Percentiles rank a stretch among this genome's conserved stretches.
Evolutionary conservation across 2,888 invertebrate species (phyloP).

Genomic region (Blastobasis adustella): DNA sequence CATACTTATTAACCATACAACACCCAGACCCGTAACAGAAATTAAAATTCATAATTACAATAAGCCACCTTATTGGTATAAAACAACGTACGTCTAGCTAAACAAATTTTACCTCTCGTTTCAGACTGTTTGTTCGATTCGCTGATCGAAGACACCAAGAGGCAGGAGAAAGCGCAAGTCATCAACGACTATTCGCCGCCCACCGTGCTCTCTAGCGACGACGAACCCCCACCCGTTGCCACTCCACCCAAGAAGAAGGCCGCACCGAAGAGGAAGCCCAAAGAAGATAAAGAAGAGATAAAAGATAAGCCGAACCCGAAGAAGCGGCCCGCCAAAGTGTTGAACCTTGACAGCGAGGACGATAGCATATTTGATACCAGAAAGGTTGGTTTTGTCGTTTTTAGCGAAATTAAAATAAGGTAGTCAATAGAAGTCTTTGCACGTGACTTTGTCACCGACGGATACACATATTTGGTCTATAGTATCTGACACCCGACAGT

Average conservation of each 20-base stretch:
- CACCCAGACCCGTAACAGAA: too few species aligned
- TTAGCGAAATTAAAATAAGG: too few species aligned
- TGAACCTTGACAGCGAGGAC: conserved; percentile 52
- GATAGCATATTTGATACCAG: conserved; percentile 67
- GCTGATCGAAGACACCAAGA: conserved; percentile 62
- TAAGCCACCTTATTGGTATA: too few species aligned
- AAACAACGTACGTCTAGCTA: background rate
- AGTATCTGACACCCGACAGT: too few species aligned
- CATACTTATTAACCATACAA: too few species aligned
- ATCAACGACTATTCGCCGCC: conserved; percentile 16
- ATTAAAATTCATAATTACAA: too few species aligned
- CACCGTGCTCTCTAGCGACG: conserved; percentile 42
- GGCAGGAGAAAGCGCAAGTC: conserved; percentile 32
- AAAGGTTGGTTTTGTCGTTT: conserved; percentile 38
- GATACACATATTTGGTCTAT: too few species aligned
- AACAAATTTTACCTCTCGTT: conserved; percentile 8
- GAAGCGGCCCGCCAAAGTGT: conserved; percentile 52
- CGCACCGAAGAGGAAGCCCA: conserved; percentile 45
- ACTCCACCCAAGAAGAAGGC: conserved; percentile 52
- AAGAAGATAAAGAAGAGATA: conserved; percentile 32
- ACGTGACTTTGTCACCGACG: too few species aligned
- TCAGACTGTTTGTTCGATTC: conserved; percentile 69
- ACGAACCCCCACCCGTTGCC: conserved; percentile 21
- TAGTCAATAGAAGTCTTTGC: too few species aligned
- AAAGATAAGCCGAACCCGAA: conserved; percentile 54